Base-by-base conservation (phyloP, 2,797 vertebrate species). In the Myotis vivesi region DNA sequence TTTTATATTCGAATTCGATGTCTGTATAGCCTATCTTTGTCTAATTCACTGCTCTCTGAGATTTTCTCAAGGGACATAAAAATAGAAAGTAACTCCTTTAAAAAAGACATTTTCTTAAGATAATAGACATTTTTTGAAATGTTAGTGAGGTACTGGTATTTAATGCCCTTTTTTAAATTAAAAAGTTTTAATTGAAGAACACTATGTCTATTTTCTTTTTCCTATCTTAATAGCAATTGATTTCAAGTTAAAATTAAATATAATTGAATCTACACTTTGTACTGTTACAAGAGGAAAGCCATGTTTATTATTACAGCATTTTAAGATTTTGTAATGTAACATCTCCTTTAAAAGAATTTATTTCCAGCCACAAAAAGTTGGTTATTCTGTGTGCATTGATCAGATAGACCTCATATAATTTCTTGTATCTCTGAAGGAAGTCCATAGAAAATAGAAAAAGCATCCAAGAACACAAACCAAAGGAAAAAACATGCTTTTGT, bases 221-320 rank as follows among this genome's bases (percentile, higher is more conserved):
- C 10, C 12, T 22, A 46, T 53, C 22, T 92, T 55, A 85, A 88
- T 89, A 75, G 25, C 20, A 83, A 17, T 66, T 84, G 36, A 33
- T 55, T 94, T 96, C 53, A 7, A 92, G 66, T 82, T 87, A n/a
- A 91, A 88, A 64, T 59, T 76, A 92, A 66, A 80, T 94, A 16
- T 91, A n/a, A 73, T 91, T 92, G 55, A 91, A 68, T 81, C 10
- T 88, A n/a, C 15, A 73, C 6, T 53, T 57, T 30, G 38, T 68
- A 38, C 22, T 73, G 25, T 82, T 66, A 69, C 7, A 68, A 46
- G 87, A 76, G 23, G 20, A 73, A 91, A 59, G 1, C 19, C 53
- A 49, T 59, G 1, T 15, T 85, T 91, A 69, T 30, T 41, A 57
- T 92, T 30, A 44, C 1, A 62, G 33, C 36, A 38, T 62, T 68